Base-by-base conservation (phyloP, 1,140 invertebrate genomes). In the Amyelois transitella region DNA sequence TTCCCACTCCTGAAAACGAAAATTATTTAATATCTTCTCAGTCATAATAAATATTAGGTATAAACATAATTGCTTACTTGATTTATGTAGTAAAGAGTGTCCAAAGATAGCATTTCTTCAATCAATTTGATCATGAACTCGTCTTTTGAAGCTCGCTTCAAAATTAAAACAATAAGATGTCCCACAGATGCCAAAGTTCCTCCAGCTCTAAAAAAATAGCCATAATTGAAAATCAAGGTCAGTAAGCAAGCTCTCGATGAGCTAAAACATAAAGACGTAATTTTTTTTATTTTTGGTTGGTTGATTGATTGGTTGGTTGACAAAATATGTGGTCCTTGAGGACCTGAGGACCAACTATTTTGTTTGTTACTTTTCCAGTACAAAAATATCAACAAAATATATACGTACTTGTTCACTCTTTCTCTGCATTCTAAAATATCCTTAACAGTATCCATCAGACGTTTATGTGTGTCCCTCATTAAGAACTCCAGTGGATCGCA, bases 401-500 rank as follows among this genome's bases (percentile, higher is more conserved):
- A 18, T 62, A 60, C 43, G 20, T 67, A 81, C 84, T 76, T 77
- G 45, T 64, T 56, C 14, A 85, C 74, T 17, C 49, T 60, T 45
- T 73, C 62, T 59, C 69, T 87, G 17, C 60, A 60, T 12, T 67
- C 32, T 20, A 81, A 64, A 52, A 93, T 86, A 55, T 85, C 69
- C 21, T 90, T 78, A 6, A 90, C 84, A 7, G 78, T 72, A 24
- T 77, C 77, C 10, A 87, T 75, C 19, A 95, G 91, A 64, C 93
- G 91, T 63, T 89, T 81, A 68, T 93, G 91, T 7, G 94, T 94
- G 47, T 94, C 92, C 56, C 92, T 91, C 55, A 96, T 86, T 18
- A 96, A 78, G 14, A 91, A 92, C 75, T 95, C 92, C 18, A 96
- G 77, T 64, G 93, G 91, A 22, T 91, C 92, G 50, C 95, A 88